Base-by-base conservation (phyloP, 1,140 invertebrate genomes). In the Mizuhopecten yessoensis region DNA sequence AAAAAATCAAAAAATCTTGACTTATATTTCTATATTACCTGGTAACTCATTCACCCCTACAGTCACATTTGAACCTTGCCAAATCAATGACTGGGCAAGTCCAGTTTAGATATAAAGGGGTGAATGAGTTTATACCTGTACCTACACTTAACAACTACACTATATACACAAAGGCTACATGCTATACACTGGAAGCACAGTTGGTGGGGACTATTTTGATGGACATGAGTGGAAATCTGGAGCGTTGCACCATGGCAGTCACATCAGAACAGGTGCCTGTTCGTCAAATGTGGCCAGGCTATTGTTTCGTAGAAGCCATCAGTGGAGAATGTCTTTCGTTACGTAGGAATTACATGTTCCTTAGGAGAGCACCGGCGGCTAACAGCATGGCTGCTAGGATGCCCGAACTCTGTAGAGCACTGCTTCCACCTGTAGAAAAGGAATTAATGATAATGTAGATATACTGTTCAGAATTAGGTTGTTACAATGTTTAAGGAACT, bases 351-450 rank as follows among this genome's bases (percentile, higher is more conserved):
- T 75, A 75, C 57, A 90, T 36, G 86, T 45, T 49, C 87, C 75
- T 90, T 33, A 90, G 34, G 9, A 42, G 34, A 86, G 57, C 20
- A 20, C 86, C 57, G 20, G 39, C 36, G 10, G 90, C 90, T n/a
- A 90, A 34, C 34, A 90, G 49, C 17, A 90, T 11, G 0, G 57
- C 87, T 0, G 91, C 87, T 2, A 89, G 87, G 33, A 92, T 5
- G 29, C 91, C 89, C 15, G 90, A 89, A 15, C 87, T 33, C 57
- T 86, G 45, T 5, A 92, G 29, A 11, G 91, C 88, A 34, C 87
- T 36, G 10, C 33, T 87, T 33, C 91, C 91, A 87, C 57, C 91
- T 92, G 57, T n/a, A 92, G 88, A 86, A 88, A n/a, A 33, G 87
- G 45, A 45, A 33, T 34, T 33, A 36, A n/a, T 34, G 23, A 33